Evolutionary conservation across 2,797 vertebrate genomes (phyloP), one percentile per base, ranked within the genome.

Genomic region (Labroides dimidiatus): DNA sequence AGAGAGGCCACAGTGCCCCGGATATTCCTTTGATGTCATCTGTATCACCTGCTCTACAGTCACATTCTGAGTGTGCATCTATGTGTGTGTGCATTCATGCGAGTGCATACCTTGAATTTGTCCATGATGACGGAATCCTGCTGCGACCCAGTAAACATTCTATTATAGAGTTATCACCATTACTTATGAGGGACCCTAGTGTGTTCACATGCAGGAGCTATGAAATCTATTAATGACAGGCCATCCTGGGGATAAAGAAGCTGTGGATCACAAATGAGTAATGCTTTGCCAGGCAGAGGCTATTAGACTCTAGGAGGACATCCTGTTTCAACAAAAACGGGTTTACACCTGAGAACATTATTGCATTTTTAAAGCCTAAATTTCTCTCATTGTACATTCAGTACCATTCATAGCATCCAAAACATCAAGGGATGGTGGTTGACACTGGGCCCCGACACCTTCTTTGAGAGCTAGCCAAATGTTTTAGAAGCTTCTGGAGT

Each of bases 151-250:
- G 56, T 63, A 74, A 80, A 84, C 42, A 71, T 81, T 83, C 75
- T 83, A 64, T 85, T 82, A 84, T 37, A 77, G 76, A 80, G 64
- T 82, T 84, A 82, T 89, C 87, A 71, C 77, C 44, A 61, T 77
- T 61, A 74, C 76, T 82, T 84, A 50, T 62, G 79, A 11, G 13
- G 69, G 64, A 49, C 69, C 66, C 72, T 56, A 52, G 27, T 66
- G 48, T 57, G 73, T 78, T 78, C 71, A 64, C 47, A 42, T 42
- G 21, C 48, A 62, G 64, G 65, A 79, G 67, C 81, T 68, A 78
- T 89, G 79, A 87, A 89, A 83, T 85, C 74, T 84, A 87, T 86
- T 86, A 85, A 69, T 69, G 83, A 83, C 82, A 72, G 54, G 56
- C 74, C 75, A 48, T 71, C 63, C 63, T 44, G 27, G 24, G 80